phyloP scores from a whole-genome alignment of 1,140 invertebrate species.

The Wiebesia pumilae region DNA sequence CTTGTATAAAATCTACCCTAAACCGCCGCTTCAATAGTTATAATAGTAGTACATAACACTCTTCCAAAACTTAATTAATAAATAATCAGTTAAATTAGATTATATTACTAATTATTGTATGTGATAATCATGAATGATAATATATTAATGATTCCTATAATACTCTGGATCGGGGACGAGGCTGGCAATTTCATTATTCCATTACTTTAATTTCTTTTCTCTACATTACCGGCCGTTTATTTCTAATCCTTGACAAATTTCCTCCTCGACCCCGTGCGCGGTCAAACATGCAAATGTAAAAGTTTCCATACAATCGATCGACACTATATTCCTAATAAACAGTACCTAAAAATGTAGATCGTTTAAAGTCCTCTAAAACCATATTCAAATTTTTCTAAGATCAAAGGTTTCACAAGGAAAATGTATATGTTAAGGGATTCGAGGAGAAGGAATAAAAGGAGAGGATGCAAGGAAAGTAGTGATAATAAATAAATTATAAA shows the following conservation, averaged over 20 bases:
- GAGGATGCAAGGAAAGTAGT: background rate
- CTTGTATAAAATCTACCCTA: constrained; percentile 41
- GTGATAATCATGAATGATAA: constrained; percentile 75
- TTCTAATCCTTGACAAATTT: background rate
- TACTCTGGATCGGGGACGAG: constrained; percentile 66
- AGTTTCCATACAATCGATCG: constrained; percentile 48
- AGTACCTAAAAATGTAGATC: constrained; percentile 49
- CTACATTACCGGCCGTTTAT: constrained; percentile 17
- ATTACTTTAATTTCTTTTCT: constrained; percentile 5
- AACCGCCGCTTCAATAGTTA: constrained; percentile 54
- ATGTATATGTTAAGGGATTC: background rate
- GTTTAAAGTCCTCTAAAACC: constrained; percentile 47
- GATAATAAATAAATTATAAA: constrained; percentile 53
- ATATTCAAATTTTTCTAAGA: constrained; percentile 45
- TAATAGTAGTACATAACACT: constrained; percentile 64
- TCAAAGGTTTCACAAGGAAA: constrained; percentile 25
- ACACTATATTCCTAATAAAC: constrained; percentile 39
- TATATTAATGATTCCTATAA: constrained; percentile 77
- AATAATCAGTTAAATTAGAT: constrained; percentile 76
- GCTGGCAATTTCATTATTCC: constrained; percentile 44
- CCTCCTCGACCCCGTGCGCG: constrained; percentile 34
- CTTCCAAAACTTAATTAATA: constrained; percentile 74
- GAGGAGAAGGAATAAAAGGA: background rate
- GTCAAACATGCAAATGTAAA: constrained; percentile 53
- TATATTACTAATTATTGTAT: constrained; percentile 74